Evolutionary conservation across 2,888 invertebrate genomes (phyloP).

Genomic region (Perdita meconis): DNA sequence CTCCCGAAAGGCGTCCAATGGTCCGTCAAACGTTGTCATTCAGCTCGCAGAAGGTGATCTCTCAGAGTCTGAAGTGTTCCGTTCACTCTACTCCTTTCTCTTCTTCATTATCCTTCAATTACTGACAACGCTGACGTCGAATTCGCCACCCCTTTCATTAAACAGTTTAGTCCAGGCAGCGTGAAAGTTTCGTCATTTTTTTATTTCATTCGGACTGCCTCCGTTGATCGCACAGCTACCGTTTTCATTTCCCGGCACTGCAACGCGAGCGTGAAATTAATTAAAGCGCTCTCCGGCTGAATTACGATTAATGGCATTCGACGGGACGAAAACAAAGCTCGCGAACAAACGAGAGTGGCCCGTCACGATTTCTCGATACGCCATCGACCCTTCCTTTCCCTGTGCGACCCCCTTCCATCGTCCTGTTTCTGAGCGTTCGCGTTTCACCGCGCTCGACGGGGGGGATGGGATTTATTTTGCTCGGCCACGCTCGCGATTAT

Average conservation of each 20-base stretch:
- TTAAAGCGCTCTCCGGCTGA: slow-evolving; percentile 18
- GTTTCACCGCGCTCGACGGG: background rate
- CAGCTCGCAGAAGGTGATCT: background rate
- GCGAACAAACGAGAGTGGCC: slow-evolving; percentile 2
- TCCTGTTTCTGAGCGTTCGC: background rate
- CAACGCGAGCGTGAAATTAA: slow-evolving; percentile 34
- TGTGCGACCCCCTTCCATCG: too few species aligned
- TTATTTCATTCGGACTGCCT: background rate
- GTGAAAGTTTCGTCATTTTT: background rate
- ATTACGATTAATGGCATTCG: slow-evolving; percentile 41
- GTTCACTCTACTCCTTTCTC: background rate
- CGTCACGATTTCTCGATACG: background rate
- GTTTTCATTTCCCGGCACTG: slow-evolving; percentile 19
- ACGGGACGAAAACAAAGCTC: slow-evolving; percentile 29
- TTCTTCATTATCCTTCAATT: background rate
- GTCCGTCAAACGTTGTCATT: background rate
- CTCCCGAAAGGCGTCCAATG: background rate
- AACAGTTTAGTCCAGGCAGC: background rate
- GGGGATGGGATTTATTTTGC: background rate
- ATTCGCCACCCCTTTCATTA: background rate
- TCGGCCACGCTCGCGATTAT: slow-evolving; percentile 23
- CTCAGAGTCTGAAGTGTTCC: background rate
- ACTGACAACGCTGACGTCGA: background rate
- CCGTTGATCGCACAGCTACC: background rate
- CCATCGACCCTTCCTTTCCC: slow-evolving; percentile 3